A percentile compares a stretch with the other conserved stretches of the same genome.
Evolutionary conservation across 2,113 vertebrate genomes (phyloP).

Genomic region (Nothoprocta perdicaria): DNA sequence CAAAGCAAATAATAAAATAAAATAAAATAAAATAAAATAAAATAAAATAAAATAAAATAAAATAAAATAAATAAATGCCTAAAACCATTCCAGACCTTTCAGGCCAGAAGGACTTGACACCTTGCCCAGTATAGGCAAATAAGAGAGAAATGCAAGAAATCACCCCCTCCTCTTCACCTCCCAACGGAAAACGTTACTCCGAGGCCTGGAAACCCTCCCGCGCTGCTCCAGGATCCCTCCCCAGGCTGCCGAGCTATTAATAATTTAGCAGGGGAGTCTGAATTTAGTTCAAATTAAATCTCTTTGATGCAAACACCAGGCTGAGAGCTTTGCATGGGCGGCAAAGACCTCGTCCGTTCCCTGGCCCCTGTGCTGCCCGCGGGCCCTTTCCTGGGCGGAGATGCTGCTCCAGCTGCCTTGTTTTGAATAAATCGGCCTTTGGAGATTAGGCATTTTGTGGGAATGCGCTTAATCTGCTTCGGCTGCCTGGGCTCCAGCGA

Average conservation of each 20-base stretch:
- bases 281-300: slow-evolving; percentile 55
- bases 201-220: not conserved
- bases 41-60: too few species aligned
- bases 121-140: not conserved
- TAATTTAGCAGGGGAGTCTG: slow-evolving; percentile 34
- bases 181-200: not conserved
- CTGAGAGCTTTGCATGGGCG: not conserved
- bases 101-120: too few species aligned
- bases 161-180: not conserved
- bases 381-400: not conserved
- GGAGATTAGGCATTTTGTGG: not conserved
- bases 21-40: too few species aligned
- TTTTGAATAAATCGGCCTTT: not conserved
- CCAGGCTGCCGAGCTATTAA: not conserved
- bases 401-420: not conserved
- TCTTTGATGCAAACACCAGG: not conserved
- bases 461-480: not conserved
- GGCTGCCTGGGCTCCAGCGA: not conserved
- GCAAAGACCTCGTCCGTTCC: fast-evolving
- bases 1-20: too few species aligned
- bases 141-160: not conserved
- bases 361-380: too few species aligned
- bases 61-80: too few species aligned
- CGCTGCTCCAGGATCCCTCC: not conserved
- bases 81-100: too few species aligned